These are phyloP conservation scores for Anoplolepis gracilipes DNA, from an alignment of 1,140 invertebrate genomes.

Conservation along the genomic window DNA sequence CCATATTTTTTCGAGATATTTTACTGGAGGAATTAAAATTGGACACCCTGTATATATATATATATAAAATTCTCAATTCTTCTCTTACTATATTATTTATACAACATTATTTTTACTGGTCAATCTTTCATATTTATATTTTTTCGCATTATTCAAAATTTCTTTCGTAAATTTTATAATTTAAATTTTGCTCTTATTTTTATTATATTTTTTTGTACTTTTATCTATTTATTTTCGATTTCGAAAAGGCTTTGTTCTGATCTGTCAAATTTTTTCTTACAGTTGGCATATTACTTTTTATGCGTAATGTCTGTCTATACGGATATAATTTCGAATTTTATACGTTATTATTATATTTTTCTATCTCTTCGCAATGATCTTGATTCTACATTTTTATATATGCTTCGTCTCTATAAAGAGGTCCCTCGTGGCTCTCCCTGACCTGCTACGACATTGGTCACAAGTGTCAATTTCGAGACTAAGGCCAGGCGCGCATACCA, in stretches of 20 bases:
- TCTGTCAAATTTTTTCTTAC: not conserved
- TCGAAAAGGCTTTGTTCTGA: not conserved
- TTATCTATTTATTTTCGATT: not conserved
- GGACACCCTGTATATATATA: too few relatives aligned
- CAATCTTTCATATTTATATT: constrained; percentile 3
- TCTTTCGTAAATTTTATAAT: constrained; percentile 21
- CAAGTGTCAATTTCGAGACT: constrained; percentile 26
- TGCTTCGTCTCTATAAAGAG: not conserved
- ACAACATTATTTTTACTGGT: not conserved
- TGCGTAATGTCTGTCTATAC: not conserved
- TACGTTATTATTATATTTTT: not conserved
- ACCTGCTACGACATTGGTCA: not conserved
- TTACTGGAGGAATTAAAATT: too few relatives aligned
- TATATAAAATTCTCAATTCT: too few relatives aligned
- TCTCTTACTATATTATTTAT: not conserved
- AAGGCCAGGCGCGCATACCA: not conserved
- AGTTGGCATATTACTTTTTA: too few relatives aligned
- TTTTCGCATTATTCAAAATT: not conserved
- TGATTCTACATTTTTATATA: not conserved
- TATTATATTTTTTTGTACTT: not conserved
- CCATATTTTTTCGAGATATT: too few relatives aligned
- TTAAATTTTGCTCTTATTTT: constrained; percentile 22
- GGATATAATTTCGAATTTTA: not conserved
- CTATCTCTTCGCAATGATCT: not conserved
- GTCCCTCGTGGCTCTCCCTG: not conserved